These are phyloP conservation scores for Tipula confusa DNA, from an alignment of 2,888 invertebrate species.

Conservation along the genomic window DNA sequence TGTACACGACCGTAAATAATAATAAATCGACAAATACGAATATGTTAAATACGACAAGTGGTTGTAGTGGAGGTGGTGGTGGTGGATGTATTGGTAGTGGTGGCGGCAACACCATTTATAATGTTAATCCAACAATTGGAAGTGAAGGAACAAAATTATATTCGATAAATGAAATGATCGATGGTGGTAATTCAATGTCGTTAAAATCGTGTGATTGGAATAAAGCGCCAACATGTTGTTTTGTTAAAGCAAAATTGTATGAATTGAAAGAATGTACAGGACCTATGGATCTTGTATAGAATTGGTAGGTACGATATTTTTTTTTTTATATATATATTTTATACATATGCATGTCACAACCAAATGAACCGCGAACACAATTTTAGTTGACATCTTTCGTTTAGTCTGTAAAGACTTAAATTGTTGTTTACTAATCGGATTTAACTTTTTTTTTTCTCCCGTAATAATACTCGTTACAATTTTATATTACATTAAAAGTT, in stretches of 20 bases:
- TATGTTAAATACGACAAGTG: background rate
- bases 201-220: background rate
- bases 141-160: conserved; percentile 16
- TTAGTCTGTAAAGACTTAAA: too few species aligned
- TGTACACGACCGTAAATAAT: background rate
- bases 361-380: background rate
- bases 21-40: background rate
- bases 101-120: conserved; percentile 21
- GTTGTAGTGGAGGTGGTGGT: background rate
- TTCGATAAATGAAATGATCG: conserved; percentile 20
- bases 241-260: conserved; percentile 38
- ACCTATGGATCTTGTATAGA: conserved; percentile 39
- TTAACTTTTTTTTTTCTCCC: too few species aligned
- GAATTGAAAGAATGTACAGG: conserved; percentile 38
- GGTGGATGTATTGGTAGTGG: background rate
- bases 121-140: conserved; percentile 26
- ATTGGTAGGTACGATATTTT: conserved; percentile 32
- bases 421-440: too few species aligned
- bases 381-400: background rate
- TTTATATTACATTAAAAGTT: too few species aligned
- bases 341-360: background rate
- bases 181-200: conserved; percentile 26
- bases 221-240: conserved; percentile 36
- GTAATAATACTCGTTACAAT: too few species aligned
- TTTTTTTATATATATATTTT: too few species aligned